These are phyloP conservation scores for Rhinatrema bivittatum DNA, from an alignment of 2,797 vertebrate species.

Conservation along the genomic window DNA sequence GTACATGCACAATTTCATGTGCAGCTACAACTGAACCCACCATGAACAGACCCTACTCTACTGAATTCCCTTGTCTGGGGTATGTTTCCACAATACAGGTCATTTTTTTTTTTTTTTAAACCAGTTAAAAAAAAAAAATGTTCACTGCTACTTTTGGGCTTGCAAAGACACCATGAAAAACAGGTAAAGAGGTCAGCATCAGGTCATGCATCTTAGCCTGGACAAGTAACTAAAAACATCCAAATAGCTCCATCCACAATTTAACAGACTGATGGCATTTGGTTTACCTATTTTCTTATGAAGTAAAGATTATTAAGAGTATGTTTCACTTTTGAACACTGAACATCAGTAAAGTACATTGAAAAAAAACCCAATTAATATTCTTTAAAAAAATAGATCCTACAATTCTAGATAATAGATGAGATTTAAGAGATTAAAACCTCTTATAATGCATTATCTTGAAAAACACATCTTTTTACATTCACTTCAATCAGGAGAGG, in stretches of 20 bases:
- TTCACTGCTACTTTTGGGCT: slow-evolving; percentile 59
- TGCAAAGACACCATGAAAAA: slow-evolving; percentile 39
- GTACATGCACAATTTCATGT: slow-evolving; percentile 36
- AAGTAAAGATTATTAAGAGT: too few species aligned
- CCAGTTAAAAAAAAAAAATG: slow-evolving; percentile 60
- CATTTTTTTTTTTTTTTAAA: slow-evolving; percentile 63
- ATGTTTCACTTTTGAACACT: slow-evolving; percentile 39
- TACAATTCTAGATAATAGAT: too few species aligned
- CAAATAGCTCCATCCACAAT: slow-evolving; percentile 49
- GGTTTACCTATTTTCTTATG: slow-evolving; percentile 55
- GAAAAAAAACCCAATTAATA: slow-evolving; percentile 34
- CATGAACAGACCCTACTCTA: slow-evolving; percentile 35
- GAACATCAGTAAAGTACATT: slow-evolving; percentile 23
- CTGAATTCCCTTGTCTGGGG: slow-evolving; percentile 54
- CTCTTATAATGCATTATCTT: slow-evolving; percentile 42
- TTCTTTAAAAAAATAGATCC: slow-evolving; percentile 32
- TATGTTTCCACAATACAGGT: slow-evolving; percentile 66
- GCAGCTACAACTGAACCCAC: slow-evolving; percentile 24
- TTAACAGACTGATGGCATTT: too few species aligned
- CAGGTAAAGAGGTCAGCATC: slow-evolving; percentile 61
- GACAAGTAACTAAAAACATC: slow-evolving; percentile 51
- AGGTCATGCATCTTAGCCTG: slow-evolving; percentile 42
- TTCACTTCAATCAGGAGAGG: slow-evolving; percentile 53
- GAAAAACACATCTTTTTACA: slow-evolving; percentile 52
- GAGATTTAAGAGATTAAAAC: slow-evolving; percentile 37